Evolutionary conservation across 2,888 invertebrate genomes (phyloP), one percentile per base, ranked within the genome.

Genomic region (Candidula unifasciata): DNA sequence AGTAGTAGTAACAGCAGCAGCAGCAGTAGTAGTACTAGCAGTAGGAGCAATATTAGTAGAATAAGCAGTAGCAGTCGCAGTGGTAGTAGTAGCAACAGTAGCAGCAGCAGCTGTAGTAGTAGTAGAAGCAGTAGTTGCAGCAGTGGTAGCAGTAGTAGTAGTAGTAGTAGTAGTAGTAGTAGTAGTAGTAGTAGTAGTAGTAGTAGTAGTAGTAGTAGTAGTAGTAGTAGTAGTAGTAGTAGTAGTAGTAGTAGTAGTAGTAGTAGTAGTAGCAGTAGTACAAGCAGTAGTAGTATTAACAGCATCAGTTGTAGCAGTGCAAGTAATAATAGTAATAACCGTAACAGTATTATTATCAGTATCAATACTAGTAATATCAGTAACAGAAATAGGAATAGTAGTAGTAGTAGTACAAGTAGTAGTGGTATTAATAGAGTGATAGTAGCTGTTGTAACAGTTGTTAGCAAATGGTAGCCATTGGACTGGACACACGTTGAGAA

Each of bases 131-230:
- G 64, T 79, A 60, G 35, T 60, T 30, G 64, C 27, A 13, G 33
- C 64, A 60, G 3, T 79, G 18, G 66, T 79, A 77, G 3, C 64
- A 79, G 66, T 60, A 79, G 66, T 60, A 64, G 66, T 60, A 77
- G 66, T 79, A 79, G 66, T 79, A 79, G 66, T 79, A 79, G 66
- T 79, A 79, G 66, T 79, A 79, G 66, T 79, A 64, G 79, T 79
- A 79, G 66, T 64, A 64, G 66, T 79, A 64, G 66, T 79, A 79
- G 66, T 79, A 79, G 66, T 79, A 79, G 64, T 79, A 79, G 64
- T 79, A 64, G 64, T 79, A 79, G 64, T 79, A 79, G 64, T 64
- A 64, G 64, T 79, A 79, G 64, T 79, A 79, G 64, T 79, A 79
- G 64, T 79, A 79, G 64, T 79, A 64, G 64, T 79, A 64, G 66